Percentiles rank a stretch among this genome's conserved stretches.
Evolutionary conservation across 2,797 vertebrate species (phyloP).

Genomic region (Eulemur rubriventer): DNA sequence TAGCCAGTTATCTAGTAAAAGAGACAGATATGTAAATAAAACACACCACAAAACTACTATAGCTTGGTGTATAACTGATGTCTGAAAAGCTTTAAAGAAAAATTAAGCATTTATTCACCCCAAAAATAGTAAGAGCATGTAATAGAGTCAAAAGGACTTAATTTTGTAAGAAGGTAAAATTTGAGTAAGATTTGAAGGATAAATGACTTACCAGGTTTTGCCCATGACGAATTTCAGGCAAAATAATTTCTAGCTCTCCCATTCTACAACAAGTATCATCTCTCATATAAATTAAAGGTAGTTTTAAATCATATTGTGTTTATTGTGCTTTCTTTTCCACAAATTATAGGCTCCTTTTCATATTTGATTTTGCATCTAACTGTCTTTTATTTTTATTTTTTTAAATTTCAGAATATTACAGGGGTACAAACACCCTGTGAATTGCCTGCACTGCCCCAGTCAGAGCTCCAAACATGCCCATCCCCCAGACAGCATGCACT

Average conservation of each 20-base stretch:
- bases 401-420: too few species aligned
- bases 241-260: neutral
- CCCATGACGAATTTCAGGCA: neutral
- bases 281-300: neutral
- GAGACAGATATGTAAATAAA: neutral
- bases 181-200: neutral
- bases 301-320: neutral
- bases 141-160: neutral
- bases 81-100: neutral
- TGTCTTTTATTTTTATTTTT: too few species aligned
- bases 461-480: too few species aligned
- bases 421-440: too few species aligned
- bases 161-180: neutral
- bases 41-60: neutral
- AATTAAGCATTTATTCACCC: neutral
- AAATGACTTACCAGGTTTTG: neutral
- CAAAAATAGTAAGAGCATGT: neutral
- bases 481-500: too few species aligned
- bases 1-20: neutral
- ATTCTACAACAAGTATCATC: neutral
- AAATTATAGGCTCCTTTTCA: neutral
- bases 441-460: too few species aligned
- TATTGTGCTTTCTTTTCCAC: neutral
- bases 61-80: neutral
- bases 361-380: neutral